Base-by-base conservation (phyloP, 2,797 vertebrate species). In the Sylvilagus floridanus region DNA sequence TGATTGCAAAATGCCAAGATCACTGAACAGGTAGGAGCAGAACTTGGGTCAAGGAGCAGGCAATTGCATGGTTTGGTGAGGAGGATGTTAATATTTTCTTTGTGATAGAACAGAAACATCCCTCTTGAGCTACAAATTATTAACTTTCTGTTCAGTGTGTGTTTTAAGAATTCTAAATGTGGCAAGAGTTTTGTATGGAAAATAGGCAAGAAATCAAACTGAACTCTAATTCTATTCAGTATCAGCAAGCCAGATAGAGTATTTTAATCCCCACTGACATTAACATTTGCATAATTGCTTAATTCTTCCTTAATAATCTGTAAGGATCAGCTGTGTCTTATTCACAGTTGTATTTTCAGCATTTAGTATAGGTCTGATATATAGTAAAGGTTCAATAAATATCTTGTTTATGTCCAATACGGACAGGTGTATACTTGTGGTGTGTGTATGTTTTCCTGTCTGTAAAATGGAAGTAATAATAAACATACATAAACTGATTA, bases 141-240 rank as follows among this genome's bases (percentile, higher is more conserved):
- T 35, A 90, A n/a, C 78, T 95, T 92, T 90, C 57, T 93, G 79
- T 90, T 60, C 28, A 71, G 13, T 1, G 4, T 85, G 37, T n/a
- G 22, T 82, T 68, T 90, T 12, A 93, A 90, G 71, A 68, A 88
- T 90, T 96, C 12, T 37, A 28, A 93, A 82, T 90, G 35, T 30
- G 47, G 75, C 62, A 4, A 50, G 14, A 62, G 22, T 62, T 63
- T 78, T 68, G 2, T 28, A 16, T 57, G 35, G 32, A 37, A 14
- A 13, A 12, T 86, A 78, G 8, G 68, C 10, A 79, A 89, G 85
- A 89, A 94, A 77, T 57, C 28, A 63, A 57, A n/a, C 16, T 65
- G 24, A 92, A 71, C 35, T 82, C 69, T 86, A 63, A 65, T 54
- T 77, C 63, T 81, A 54, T 16, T 54, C 24, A 78, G 65, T 65